Evolutionary conservation across 23 tunicate genomes (phyloP).

Genomic region (Corella eumyota): DNA sequence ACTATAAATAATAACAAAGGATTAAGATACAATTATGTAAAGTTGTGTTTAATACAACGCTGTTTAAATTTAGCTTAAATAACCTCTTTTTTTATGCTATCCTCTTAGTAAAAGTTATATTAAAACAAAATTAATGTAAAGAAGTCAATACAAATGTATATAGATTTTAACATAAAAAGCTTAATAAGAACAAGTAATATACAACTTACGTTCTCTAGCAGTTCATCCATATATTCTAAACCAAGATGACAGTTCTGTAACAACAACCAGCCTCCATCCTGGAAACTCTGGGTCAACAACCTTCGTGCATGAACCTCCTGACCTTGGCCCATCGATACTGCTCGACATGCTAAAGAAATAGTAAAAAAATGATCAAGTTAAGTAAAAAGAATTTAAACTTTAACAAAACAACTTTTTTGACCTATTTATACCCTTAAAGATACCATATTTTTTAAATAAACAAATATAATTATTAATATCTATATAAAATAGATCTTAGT

Average conservation of each 20-base stretch:
- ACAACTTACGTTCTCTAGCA: constrained; percentile 52
- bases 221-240: constrained; percentile 79
- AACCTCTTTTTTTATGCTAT: no score
- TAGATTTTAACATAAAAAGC: no score
- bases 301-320: constrained; percentile 76
- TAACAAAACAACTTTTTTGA: neutral
- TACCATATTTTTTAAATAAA: neutral
- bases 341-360: constrained; percentile 32
- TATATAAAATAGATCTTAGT: no score
- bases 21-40: no score
- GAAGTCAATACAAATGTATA: no score
- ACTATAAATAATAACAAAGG: constrained; percentile 6
- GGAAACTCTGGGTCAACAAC: constrained; percentile 43
- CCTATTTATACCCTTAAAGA: no score
- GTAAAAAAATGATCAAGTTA: neutral
- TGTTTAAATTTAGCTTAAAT: no score
- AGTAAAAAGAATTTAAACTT: neutral
- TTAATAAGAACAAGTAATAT: no score
- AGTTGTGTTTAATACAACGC: no score
- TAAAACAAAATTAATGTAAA: no score
- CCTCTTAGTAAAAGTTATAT: no score
- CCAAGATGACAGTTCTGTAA: constrained; percentile 87
- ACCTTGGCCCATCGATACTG: constrained; percentile 90
- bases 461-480: no score
- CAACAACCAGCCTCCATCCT: constrained; percentile 78